Base-by-base conservation (phyloP, 2,797 vertebrate species). In the Tapirus indicus region DNA sequence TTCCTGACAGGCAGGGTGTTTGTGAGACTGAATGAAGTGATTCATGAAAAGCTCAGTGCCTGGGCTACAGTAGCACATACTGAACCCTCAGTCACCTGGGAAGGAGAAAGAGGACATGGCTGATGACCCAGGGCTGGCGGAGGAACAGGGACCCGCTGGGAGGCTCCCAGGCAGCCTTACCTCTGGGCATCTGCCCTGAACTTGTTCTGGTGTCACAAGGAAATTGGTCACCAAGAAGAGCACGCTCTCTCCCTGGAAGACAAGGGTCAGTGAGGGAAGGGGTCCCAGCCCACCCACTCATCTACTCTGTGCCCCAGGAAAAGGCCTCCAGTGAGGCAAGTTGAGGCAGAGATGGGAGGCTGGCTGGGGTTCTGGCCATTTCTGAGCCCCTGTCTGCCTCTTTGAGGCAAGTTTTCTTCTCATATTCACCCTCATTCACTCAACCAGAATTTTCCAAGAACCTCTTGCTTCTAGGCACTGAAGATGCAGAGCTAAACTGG, bases 151-250 rank as follows among this genome's bases (percentile, higher is more conserved):
- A 47, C 9, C 21, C 6, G 0, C 6, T 7, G 49, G 66, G 44
- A 80, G n/a, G 58, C 16, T 94, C 58, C 41, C 20, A 5, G 71
- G 49, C 5, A 68, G 44, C 2, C 98, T 97, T 74, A 99, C 99
- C 98, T 99, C 99, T 3, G 99, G 96, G 14, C 99, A 99, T 32
- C 85, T 95, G 27, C 98, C 98, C 88, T 99, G 98, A 16, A 96
- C 75, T 95, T 99, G 99, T 87, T 96, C 69, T 6, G 97, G 93
- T 0, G 98, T 99, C 47, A 97, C 97, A 5, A 98, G 98, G 94
- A 99, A 98, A 56, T 98, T 98, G 88, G 99, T 99, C 88, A 98
- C 98, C 97, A 99, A 83, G 78, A 99, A 99, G 69, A 99, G 97
- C 38, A 98, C 95, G 0, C 98, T 98, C 97, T 98, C 98, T 41